A percentile compares a stretch with the other conserved stretches of the same genome.
phyloP scores from a whole-genome alignment of 2,888 invertebrate genomes.

The Drosophila stalkeri region DNA sequence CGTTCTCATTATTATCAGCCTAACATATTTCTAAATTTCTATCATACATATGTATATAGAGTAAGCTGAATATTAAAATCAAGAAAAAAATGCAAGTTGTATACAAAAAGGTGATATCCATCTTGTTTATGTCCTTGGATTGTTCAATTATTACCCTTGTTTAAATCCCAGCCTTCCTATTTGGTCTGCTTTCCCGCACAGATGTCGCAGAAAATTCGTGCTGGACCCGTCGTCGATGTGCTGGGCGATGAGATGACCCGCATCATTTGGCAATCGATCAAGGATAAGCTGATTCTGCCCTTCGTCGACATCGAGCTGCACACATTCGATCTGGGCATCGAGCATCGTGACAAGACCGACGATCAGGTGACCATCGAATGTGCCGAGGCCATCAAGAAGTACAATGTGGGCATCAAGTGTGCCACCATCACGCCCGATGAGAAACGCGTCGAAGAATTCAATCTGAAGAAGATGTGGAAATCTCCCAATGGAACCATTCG shows the following conservation, averaged over 20 bases:
- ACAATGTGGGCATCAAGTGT: constrained; percentile 99
- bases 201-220: constrained; percentile 88
- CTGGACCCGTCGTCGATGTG: constrained; percentile 95
- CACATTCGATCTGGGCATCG: constrained; percentile 97
- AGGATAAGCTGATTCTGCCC: constrained; percentile 97
- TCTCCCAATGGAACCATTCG: constrained; percentile 95
- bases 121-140: background rate
- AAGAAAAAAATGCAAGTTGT: constrained; percentile 3
- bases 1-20: background rate
- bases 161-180: constrained; percentile 29
- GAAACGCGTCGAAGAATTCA: constrained; percentile 96
- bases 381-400: constrained; percentile 97
- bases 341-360: constrained; percentile 96
- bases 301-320: constrained; percentile 98
- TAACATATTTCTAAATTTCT: background rate
- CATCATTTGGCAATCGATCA: constrained; percentile 99
- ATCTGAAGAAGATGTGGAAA: constrained; percentile 95
- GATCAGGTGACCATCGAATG: constrained; percentile 99
- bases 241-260: constrained; percentile 98
- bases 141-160: background rate
- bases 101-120: constrained; percentile 44
- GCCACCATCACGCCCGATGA: constrained; percentile 99
- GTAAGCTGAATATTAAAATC: background rate
- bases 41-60: background rate
- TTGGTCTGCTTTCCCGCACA: constrained; percentile 61